Percentiles rank a stretch among this genome's conserved stretches.
These are phyloP conservation scores for Cotesia glomerata DNA, from an alignment of 1,140 invertebrate species.

Conservation along the genomic window DNA sequence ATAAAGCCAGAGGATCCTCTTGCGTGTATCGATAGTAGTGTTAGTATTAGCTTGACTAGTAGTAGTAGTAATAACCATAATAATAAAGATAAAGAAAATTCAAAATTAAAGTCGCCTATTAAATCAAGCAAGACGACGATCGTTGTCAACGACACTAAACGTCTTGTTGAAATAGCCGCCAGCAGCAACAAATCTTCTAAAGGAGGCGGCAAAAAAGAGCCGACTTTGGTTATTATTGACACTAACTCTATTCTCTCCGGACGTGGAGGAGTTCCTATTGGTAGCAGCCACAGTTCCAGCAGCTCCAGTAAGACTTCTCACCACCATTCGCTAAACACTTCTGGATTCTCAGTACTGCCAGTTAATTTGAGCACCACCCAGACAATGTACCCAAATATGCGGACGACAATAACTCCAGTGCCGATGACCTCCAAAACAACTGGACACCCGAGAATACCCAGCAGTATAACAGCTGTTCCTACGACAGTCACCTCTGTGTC, in stretches of 20 bases:
- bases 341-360: slow-evolving; percentile 60
- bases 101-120: slow-evolving; percentile 53
- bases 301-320: slow-evolving; percentile 38
- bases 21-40: slow-evolving; percentile 53
- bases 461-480: slow-evolving; percentile 57
- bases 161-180: slow-evolving; percentile 73
- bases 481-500: slow-evolving; percentile 37
- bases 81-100: slow-evolving; percentile 58
- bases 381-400: slow-evolving; percentile 68
- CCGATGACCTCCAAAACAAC: slow-evolving; percentile 56
- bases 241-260: slow-evolving; percentile 75
- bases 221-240: slow-evolving; percentile 79
- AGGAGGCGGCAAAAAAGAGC: slow-evolving; percentile 73
- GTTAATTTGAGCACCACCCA: slow-evolving; percentile 64
- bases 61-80: no score
- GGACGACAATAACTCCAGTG: slow-evolving; percentile 67
- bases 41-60: no score
- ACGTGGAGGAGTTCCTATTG: slow-evolving; percentile 68
- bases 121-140: slow-evolving; percentile 67
- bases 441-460: slow-evolving; percentile 44
- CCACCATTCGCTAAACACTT: slow-evolving; percentile 50
- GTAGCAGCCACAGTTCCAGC: slow-evolving; percentile 36
- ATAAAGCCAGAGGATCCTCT: slow-evolving; percentile 73
- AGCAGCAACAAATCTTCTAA: slow-evolving; percentile 64
- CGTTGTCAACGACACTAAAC: slow-evolving; percentile 76